Evolutionary conservation across 2,888 invertebrate species (phyloP).

Genomic region (Thalpophila matura): DNA sequence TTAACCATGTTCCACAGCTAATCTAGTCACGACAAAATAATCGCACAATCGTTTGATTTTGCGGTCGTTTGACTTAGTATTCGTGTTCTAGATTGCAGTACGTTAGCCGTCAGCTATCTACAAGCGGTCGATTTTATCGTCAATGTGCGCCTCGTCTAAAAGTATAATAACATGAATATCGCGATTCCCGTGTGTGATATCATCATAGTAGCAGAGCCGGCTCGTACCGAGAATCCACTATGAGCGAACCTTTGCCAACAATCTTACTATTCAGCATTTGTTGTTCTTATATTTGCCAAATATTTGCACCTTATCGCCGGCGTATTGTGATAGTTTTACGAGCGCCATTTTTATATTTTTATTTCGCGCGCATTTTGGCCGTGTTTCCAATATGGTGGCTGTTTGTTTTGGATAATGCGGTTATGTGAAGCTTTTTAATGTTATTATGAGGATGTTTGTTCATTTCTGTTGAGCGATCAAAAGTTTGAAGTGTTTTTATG

Average conservation of each 20-base stretch:
- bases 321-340: constrained; percentile 81
- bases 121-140: constrained; percentile 61
- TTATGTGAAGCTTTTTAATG: constrained; percentile 58
- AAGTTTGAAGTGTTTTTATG: constrained; percentile 34
- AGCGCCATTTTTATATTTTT: constrained; percentile 75
- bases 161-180: constrained; percentile 66
- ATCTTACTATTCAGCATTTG: constrained; percentile 83
- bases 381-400: constrained; percentile 71
- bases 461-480: constrained; percentile 43
- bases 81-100: constrained; percentile 53
- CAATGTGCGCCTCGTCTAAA: constrained; percentile 61
- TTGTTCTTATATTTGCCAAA: constrained; percentile 86
- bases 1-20: constrained; percentile 11
- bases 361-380: constrained; percentile 74
- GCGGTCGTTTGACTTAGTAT: constrained; percentile 46
- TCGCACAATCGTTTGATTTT: constrained; percentile 37
- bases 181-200: constrained; percentile 72
- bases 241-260: constrained; percentile 80
- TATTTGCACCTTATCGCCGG: constrained; percentile 83
- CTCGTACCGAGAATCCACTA: constrained; percentile 69
- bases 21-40: constrained; percentile 30
- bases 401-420: constrained; percentile 68
- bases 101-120: constrained; percentile 45
- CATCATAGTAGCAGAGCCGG: constrained; percentile 64
- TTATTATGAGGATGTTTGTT: constrained; percentile 62